phyloP scores from a whole-genome alignment of 2,888 invertebrate genomes.

The Sylvicola cinctus region DNA sequence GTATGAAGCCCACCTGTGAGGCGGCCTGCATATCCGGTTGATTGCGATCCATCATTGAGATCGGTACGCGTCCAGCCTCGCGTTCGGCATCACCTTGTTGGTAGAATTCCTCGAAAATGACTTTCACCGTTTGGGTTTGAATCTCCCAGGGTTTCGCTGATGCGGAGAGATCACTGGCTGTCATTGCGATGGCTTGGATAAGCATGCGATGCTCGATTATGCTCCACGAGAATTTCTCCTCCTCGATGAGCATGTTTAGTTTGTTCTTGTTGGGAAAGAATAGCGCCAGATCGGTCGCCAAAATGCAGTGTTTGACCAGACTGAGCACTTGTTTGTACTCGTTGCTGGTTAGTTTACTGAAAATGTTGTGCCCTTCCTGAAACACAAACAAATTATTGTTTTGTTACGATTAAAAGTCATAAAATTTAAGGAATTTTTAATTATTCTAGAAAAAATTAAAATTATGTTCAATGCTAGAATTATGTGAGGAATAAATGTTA shows the following conservation, averaged over 20 bases:
- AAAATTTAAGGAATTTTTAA: too few relatives aligned
- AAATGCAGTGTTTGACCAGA: conserved; percentile 58
- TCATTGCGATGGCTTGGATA: conserved; percentile 61
- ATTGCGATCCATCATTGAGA: conserved; percentile 63
- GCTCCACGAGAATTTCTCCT: conserved; percentile 40
- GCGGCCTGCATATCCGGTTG: conserved; percentile 53
- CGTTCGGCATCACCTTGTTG: conserved; percentile 57
- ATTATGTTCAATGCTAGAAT: too few relatives aligned
- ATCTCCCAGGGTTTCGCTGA: conserved; percentile 70
- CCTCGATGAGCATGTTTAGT: conserved; percentile 31
- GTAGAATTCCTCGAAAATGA: conserved; percentile 67
- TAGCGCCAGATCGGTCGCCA: conserved; percentile 64
- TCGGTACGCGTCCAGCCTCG: conserved; percentile 42
- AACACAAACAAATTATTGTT: too few relatives aligned
- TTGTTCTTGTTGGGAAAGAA: conserved; percentile 59
- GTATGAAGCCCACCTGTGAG: conserved; percentile 61
- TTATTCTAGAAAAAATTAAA: too few relatives aligned
- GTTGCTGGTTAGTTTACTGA: conserved; percentile 43
- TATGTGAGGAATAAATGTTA: too few relatives aligned
- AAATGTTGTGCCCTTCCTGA: conserved; percentile 72
- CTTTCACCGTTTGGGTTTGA: conserved; percentile 57
- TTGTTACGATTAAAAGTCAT: too few relatives aligned
- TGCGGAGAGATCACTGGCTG: conserved; percentile 63
- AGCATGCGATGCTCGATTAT: conserved; percentile 42
- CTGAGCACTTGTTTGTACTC: conserved; percentile 61